Conservation (phyloP, 2,888 invertebrate genomes). For the Parelbella ahira region DNA sequence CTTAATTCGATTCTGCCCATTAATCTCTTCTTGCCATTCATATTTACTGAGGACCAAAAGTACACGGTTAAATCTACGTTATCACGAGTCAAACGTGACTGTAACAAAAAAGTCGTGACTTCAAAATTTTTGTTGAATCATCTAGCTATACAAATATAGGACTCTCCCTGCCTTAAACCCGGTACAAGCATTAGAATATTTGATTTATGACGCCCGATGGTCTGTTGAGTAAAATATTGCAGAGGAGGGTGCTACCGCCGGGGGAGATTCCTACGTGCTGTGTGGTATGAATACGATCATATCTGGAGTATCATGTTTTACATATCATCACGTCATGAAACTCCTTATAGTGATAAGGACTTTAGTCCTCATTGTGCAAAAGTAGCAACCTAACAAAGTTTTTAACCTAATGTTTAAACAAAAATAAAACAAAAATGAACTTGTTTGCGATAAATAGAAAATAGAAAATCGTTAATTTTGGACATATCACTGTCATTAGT, state of each 20-base stretch:
- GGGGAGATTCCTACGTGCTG: conserved; percentile 23
- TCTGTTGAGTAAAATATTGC: conserved; percentile 50
- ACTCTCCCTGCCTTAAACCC: conserved; percentile 48
- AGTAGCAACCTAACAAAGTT: too few species aligned
- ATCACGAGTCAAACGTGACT: conserved; percentile 13
- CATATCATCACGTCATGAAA: conserved; percentile 4
- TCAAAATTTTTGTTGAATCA: conserved; percentile 40
- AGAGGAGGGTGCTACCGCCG: conserved; percentile 32
- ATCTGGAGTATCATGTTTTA: conserved; percentile 20
- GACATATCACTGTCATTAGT: too few species aligned
- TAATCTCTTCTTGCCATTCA: conserved; percentile 6
- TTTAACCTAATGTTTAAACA: too few species aligned
- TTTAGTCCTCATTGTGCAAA: too few species aligned
- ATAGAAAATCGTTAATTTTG: too few species aligned
- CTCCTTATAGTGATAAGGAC: too few species aligned
- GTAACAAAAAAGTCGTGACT: conserved; percentile 8
- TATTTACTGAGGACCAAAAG: too few species aligned
- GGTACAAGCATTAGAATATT: conserved; percentile 46
- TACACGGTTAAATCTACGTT: neutral
- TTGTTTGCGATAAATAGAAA: too few species aligned
- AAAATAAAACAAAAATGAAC: too few species aligned
- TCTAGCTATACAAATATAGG: conserved; percentile 61
- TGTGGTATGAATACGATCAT: conserved; percentile 17
- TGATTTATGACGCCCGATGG: conserved; percentile 62
- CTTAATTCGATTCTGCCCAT: conserved; percentile 12